Conservation (phyloP, 2,888 invertebrate genomes). For the Encarsia formosa region DNA sequence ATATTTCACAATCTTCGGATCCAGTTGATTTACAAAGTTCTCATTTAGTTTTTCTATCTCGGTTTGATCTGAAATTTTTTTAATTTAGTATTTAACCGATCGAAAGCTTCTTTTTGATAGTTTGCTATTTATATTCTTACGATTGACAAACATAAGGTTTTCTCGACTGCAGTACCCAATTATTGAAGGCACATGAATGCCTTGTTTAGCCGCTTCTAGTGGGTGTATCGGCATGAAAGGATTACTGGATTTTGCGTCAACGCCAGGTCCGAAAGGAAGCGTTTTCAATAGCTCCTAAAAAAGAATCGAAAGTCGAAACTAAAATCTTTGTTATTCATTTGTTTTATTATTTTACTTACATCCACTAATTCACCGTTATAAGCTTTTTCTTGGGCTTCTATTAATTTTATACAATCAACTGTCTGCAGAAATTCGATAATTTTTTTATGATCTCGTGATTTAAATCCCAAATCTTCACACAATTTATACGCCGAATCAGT, state of each 20-base stretch:
- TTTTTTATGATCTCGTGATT: constrained; percentile 31
- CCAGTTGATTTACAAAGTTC: too few species aligned
- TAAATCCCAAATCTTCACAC: constrained; percentile 32
- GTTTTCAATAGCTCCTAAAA: neutral
- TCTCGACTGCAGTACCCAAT: constrained; percentile 37
- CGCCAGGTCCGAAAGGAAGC: constrained; percentile 30
- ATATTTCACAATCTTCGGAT: too few species aligned
- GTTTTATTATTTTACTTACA: constrained; percentile 24
- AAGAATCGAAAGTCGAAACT: constrained; percentile 1
- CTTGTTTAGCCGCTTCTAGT: constrained; percentile 14
- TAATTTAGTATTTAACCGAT: neutral
- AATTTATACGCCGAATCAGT: constrained; percentile 26
- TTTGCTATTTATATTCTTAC: constrained; percentile 15
- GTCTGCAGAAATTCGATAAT: constrained; percentile 35
- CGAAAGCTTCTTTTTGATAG: neutral
- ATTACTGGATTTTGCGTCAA: constrained; percentile 32
- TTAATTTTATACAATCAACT: constrained; percentile 31
- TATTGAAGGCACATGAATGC: constrained; percentile 36
- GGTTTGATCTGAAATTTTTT: neutral
- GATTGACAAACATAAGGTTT: constrained; percentile 22
- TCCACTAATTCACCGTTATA: neutral
- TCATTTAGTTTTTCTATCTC: neutral
- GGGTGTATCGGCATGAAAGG: constrained; percentile 32
- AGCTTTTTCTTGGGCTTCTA: constrained; percentile 22
- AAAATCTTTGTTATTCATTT: too few species aligned